Base-by-base conservation (phyloP, 2,888 invertebrate species). In the Laothoe populi region DNA sequence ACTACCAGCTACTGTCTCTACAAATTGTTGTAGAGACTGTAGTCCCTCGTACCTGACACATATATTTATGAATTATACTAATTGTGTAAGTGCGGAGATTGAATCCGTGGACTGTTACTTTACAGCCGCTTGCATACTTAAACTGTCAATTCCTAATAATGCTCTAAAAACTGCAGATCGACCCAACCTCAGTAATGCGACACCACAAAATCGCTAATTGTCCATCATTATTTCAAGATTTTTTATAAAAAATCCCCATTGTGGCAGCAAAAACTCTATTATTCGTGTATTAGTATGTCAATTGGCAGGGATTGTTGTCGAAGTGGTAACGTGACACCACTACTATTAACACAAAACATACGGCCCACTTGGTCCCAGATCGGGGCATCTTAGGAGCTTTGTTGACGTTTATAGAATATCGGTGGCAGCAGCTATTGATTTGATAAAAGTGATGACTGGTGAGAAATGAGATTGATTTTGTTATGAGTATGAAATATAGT, bases 221-320 rank as follows among this genome's bases (percentile, higher is more conserved):
- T 45, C 63, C 48, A 48, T 63, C 61, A 58, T 59, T 61, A 63
- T 63, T 58, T 24, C 31, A 24, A 45, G 10, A 11, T 16, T 45
- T 58, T 58, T 46, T 13, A 24, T 57, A 46, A 38, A 58, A 61
- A 62, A 58, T 40, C 58, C 31, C 13, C 26, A 57, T 57, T 8
- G 46, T 26, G 58, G 40, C 3, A 26, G 48, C 46, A 59, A 59
- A 59, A 61, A 53, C 23, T 16, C 70, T 62, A 75, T 78, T 81
- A 77, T 79, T 64, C 63, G 66, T 60, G 71, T 74, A 81, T 81
- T 79, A 79, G 67, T 64, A 63, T 84, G 84, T 86, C 86, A 85
- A 88, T 88, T 87, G 86, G 77, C 83, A 76, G 81, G 84, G 83
- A 85, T 84, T 81, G 78, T 67, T 75, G 78, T 72, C 79, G 61